Conservation (phyloP, 2,888 invertebrate species). For the Diarsia dahlii region DNA sequence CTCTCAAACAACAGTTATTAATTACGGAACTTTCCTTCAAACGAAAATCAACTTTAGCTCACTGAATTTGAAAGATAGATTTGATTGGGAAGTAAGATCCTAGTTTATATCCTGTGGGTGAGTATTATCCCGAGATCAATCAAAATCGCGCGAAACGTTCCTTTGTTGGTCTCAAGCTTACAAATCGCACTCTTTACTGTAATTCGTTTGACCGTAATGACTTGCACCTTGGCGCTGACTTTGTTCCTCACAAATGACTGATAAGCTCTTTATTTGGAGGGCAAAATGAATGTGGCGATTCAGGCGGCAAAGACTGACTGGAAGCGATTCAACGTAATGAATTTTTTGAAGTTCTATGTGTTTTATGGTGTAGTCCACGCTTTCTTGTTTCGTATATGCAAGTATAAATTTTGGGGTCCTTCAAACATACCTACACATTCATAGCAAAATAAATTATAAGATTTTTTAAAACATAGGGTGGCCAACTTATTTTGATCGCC, state of each 20-base stretch:
- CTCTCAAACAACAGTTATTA: constrained; percentile 48
- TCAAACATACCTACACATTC: too few relatives aligned
- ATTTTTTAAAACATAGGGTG: too few relatives aligned
- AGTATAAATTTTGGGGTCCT: neutral
- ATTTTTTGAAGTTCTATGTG: neutral
- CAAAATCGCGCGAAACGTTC: constrained; percentile 70
- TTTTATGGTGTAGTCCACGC: neutral
- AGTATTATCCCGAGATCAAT: constrained; percentile 77
- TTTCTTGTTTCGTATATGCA: neutral
- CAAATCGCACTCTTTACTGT: constrained; percentile 78
- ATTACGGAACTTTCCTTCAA: constrained; percentile 20
- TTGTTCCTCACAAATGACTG: constrained; percentile 60
- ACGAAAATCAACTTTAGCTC: constrained; percentile 17
- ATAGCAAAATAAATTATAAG: too few relatives aligned
- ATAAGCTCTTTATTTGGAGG: constrained; percentile 51
- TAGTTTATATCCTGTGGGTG: constrained; percentile 70
- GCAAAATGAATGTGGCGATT: neutral
- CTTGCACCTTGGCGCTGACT: constrained; percentile 67
- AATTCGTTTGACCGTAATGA: constrained; percentile 79
- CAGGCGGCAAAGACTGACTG: neutral
- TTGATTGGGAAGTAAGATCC: neutral
- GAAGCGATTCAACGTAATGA: neutral
- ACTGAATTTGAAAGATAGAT: constrained; percentile 15
- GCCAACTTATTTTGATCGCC: neutral
- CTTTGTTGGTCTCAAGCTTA: constrained; percentile 76